Conservation (phyloP, 2,797 vertebrate genomes). For the Chelon auratus region DNA sequence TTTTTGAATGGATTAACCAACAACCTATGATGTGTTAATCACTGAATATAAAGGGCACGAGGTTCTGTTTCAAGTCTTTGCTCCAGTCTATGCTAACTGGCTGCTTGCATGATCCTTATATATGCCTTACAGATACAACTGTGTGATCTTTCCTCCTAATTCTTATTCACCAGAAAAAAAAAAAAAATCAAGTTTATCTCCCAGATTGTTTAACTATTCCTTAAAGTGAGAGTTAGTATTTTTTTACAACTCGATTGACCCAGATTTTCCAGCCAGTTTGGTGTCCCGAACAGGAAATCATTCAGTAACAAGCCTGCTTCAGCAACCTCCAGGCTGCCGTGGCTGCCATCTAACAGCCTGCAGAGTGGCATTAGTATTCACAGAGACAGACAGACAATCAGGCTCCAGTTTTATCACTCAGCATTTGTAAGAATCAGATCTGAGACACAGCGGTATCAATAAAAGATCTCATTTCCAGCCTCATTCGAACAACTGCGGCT, state of each 20-base stretch:
- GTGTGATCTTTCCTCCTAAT: background rate
- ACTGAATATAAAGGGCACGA: background rate
- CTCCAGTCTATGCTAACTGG: constrained; percentile 9
- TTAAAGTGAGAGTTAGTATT: constrained; percentile 9
- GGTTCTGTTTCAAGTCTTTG: background rate
- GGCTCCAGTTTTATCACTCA: constrained; percentile 76
- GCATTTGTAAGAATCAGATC: constrained; percentile 82
- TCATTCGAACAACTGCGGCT: constrained; percentile 80
- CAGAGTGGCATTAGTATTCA: constrained; percentile 77
- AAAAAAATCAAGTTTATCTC: constrained; percentile 1
- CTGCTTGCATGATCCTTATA: background rate
- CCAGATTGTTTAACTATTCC: constrained; percentile 21
- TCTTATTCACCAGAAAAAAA: background rate
- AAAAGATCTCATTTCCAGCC: constrained; percentile 82
- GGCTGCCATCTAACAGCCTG: constrained; percentile 22
- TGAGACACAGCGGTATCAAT: constrained; percentile 85
- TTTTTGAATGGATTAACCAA: background rate
- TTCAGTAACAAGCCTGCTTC: constrained; percentile 33
- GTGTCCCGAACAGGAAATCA: constrained; percentile 30
- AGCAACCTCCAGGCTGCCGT: constrained; percentile 31
- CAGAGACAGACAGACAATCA: constrained; percentile 76
- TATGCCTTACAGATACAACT: constrained; percentile 1
- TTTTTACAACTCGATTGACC: constrained; percentile 22
- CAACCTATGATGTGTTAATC: background rate
- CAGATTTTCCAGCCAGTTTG: constrained; percentile 26